Evolutionary conservation across 2,113 vertebrate genomes (phyloP).

Genomic region (Grallaria varia): DNA sequence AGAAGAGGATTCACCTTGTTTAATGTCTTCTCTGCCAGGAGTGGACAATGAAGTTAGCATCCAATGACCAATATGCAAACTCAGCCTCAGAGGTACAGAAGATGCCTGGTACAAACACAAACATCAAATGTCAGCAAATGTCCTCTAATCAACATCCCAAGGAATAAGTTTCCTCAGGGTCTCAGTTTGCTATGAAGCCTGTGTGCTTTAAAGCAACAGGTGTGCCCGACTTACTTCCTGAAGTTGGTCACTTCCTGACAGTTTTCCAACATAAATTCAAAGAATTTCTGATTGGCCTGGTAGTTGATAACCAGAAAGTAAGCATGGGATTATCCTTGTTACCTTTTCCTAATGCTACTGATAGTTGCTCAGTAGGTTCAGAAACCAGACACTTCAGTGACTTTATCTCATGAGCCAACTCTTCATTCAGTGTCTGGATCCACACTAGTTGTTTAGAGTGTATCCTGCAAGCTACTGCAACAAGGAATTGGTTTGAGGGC

Average conservation of each 20-base stretch:
- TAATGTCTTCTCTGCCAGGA: neutral
- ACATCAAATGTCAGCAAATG: neutral
- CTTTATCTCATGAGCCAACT: neutral
- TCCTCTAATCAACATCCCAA: neutral
- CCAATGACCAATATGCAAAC: neutral
- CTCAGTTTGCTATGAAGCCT: neutral
- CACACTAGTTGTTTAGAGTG: neutral
- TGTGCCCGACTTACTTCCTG: neutral
- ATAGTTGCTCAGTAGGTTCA: neutral
- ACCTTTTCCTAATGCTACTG: neutral
- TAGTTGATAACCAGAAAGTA: neutral
- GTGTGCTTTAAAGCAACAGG: neutral
- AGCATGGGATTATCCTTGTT: neutral
- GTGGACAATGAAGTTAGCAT: neutral
- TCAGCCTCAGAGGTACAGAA: neutral
- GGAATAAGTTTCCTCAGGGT: neutral
- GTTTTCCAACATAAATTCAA: neutral
- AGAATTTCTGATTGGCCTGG: neutral
- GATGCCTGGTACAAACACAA: neutral
- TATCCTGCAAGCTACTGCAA: neutral
- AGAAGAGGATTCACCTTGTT: neutral
- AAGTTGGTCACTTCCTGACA: neutral
- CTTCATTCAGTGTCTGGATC: neutral
- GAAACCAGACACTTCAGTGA: neutral
- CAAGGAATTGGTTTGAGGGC: neutral